These are phyloP conservation scores for Murina feae DNA, from an alignment of 2,113 vertebrate species.

Conservation along the genomic window DNA sequence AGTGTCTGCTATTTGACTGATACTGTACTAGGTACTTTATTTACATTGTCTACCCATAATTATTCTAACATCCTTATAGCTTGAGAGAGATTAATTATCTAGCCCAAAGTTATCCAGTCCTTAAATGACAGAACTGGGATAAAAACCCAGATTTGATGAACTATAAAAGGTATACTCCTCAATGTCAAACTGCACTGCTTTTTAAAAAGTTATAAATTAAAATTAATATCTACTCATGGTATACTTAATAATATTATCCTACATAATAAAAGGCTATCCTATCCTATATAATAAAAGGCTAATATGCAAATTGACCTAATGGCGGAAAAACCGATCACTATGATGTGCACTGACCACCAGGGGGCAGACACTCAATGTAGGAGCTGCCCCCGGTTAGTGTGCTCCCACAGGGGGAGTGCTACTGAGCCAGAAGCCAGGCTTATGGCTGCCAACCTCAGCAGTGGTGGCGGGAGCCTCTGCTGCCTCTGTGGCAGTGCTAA, in stretches of 20 bases:
- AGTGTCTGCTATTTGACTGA: background rate
- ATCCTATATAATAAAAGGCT: no score
- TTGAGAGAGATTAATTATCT: background rate
- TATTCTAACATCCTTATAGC: background rate
- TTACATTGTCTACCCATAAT: background rate
- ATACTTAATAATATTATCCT: background rate
- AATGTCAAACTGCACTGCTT: background rate
- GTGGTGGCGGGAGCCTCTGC: no score
- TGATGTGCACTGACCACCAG: no score
- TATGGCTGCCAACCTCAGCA: no score
- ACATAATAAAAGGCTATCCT: no score
- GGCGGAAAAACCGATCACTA: no score
- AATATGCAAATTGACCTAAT: no score
- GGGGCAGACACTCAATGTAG: no score
- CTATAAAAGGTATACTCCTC: background rate
- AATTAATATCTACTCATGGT: background rate
- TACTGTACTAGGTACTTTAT: background rate
- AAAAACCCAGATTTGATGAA: slow-evolving; percentile 2
- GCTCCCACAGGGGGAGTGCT: no score
- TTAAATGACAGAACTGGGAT: background rate
- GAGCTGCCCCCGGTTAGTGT: no score
- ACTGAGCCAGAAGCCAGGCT: no score
- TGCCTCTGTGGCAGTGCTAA: no score
- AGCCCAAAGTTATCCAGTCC: background rate
- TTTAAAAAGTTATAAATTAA: slow-evolving; percentile 19